Conservation (phyloP, 2,888 invertebrate genomes). For the Buathra laborator region DNA sequence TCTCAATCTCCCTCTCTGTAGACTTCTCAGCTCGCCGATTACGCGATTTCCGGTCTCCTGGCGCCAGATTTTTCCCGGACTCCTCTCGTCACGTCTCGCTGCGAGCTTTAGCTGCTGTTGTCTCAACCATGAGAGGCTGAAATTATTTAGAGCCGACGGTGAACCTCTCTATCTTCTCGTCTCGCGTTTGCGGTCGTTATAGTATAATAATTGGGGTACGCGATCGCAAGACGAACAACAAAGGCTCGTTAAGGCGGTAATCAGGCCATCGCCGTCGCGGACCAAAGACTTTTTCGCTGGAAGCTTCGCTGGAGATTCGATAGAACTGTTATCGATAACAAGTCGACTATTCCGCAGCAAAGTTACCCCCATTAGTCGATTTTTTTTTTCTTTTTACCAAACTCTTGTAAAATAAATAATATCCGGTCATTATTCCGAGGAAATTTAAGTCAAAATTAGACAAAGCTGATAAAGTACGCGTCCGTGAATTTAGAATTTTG, state of each 20-base stretch:
- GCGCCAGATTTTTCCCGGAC: constrained; percentile 87
- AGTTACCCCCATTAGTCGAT: not conserved
- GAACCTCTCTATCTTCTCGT: not conserved
- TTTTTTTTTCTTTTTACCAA: not conserved
- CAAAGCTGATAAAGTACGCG: not conserved
- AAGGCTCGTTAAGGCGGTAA: constrained; percentile 59
- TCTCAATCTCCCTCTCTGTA: constrained; percentile 85
- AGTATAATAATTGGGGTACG: constrained; percentile 46
- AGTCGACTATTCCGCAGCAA: not conserved
- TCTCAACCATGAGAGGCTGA: constrained; percentile 90
- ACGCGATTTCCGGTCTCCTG: constrained; percentile 90
- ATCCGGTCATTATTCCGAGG: not conserved
- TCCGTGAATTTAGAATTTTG: not conserved
- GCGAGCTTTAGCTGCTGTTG: constrained; percentile 93
- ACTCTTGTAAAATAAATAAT: no score
- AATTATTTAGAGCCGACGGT: constrained; percentile 13
- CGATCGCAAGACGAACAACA: constrained; percentile 49
- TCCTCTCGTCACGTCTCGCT: constrained; percentile 89
- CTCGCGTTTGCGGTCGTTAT: constrained; percentile 12
- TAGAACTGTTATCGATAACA: not conserved
- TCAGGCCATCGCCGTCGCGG: constrained; percentile 59
- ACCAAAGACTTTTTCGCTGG: constrained; percentile 39
- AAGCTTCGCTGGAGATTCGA: not conserved
- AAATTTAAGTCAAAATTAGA: not conserved
- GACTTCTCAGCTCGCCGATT: constrained; percentile 87